Conservation (phyloP, 2,797 vertebrate species). For the Enteromius treurensis region DNA sequence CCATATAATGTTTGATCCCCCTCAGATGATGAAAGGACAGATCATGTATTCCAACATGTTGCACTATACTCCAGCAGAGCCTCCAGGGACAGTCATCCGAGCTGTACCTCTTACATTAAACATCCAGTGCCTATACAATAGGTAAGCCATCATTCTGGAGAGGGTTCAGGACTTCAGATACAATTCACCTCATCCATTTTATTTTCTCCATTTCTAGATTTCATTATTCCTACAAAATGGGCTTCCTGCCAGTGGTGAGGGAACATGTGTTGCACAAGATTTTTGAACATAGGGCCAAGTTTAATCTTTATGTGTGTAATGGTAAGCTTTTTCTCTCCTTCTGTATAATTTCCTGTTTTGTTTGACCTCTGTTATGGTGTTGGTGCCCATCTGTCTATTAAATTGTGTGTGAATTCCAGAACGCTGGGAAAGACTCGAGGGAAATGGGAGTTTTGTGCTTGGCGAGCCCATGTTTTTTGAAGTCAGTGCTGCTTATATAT, state of each 20-base stretch:
- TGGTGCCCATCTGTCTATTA: background rate
- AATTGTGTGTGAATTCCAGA: conserved; percentile 45
- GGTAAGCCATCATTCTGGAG: conserved; percentile 56
- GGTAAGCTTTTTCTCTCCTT: conserved; percentile 61
- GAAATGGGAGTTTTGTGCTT: conserved; percentile 58
- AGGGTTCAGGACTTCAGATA: background rate
- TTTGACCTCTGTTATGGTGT: background rate
- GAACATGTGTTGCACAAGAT: conserved; percentile 63
- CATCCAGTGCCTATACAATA: conserved; percentile 72
- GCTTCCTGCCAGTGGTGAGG: conserved; percentile 66
- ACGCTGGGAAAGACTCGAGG: conserved; percentile 64
- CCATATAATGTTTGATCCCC: background rate
- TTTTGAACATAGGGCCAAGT: conserved; percentile 60
- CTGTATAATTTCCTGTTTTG: conserved; percentile 1
- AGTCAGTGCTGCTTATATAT: conserved; percentile 48
- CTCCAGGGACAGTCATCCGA: conserved; percentile 63
- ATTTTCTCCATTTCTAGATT: conserved; percentile 61
- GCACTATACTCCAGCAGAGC: conserved; percentile 63
- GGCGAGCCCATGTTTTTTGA: conserved; percentile 70
- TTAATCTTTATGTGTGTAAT: conserved; percentile 68
- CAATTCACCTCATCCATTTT: background rate
- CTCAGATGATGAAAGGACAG: conserved; percentile 66
- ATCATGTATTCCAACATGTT: conserved; percentile 67
- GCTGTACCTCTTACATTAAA: conserved; percentile 63
- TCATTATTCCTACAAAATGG: conserved; percentile 75